Evolutionary conservation across 2,113 vertebrate species (phyloP), one percentile per base, ranked within the genome.

Genomic region (Himantopus leucocephalus): DNA sequence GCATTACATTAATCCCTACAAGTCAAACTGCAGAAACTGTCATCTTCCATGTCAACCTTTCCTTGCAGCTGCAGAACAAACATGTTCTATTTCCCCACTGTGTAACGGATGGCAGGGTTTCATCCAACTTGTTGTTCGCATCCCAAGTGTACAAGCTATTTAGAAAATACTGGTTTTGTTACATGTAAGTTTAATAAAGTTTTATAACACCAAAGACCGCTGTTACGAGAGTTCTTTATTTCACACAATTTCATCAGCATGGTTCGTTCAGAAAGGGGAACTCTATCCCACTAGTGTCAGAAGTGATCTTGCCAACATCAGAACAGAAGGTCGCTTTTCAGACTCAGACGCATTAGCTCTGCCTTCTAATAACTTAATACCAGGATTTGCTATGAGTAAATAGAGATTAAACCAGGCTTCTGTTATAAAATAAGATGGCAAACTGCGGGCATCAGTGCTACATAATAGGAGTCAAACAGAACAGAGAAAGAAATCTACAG

Each of bases 111-210:
- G 58, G 70, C 89, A 95, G 41, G 29, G 37, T 63, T 88, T 85
- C 62, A 50, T 37, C 83, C 34, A 20, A 74, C 70, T 67, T 66
- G 12, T 30, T 60, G n/a, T 50, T 81, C 84, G 41, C 20, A 84
- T 41, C 72, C 60, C 48, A 72, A n/a, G 60, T 1, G 1, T 18
- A 79, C 50, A 83, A 90, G 70, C 55, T 66, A 52, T 76, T 71
- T 64, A 93, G 67, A 78, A 82, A 93, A 92, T 8, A 80, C 0
- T 63, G 34, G 8, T 37, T 96, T 88, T 95, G 60, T 91, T 85
- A 91, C 14, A 78, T 12, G 10, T 17, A 73, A 91, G 59, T 94
- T 92, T 74, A 97, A 96, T 97, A 97, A 97, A 97, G 23, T 74
- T 95, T 92, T 90, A 20, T 85, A 94, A 94, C 63, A 95, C 55